A percentile compares a stretch with the other conserved stretches of the same genome.
These are phyloP conservation scores for Archivesica marissinica DNA, from an alignment of 1,140 invertebrate species.

Conservation along the genomic window DNA sequence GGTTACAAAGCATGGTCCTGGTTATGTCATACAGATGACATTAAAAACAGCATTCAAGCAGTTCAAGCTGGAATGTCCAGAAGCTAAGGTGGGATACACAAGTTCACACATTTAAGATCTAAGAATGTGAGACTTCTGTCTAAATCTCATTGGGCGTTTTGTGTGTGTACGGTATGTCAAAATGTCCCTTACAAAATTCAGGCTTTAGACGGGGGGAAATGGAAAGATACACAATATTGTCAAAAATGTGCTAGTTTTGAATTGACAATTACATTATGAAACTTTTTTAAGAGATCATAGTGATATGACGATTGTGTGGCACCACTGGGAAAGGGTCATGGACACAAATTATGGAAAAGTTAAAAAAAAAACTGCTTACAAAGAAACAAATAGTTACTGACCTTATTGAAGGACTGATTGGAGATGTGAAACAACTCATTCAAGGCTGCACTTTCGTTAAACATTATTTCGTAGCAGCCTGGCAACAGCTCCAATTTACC, in stretches of 20 bases:
- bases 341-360: conserved; percentile 35
- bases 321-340: conserved; percentile 34
- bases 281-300: neutral
- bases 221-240: conserved; percentile 30
- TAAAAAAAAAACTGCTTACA: conserved; percentile 21
- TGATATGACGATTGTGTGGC: conserved; percentile 32
- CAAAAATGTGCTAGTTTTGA: neutral
- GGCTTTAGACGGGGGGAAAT: conserved; percentile 7
- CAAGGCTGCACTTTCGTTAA: conserved; percentile 36
- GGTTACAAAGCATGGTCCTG: conserved; percentile 38
- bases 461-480: conserved; percentile 41
- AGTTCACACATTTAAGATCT: conserved; percentile 27
- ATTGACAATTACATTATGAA: neutral
- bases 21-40: conserved; percentile 39
- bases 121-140: conserved; percentile 16
- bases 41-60: conserved; percentile 17
- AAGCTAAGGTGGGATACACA: conserved; percentile 24
- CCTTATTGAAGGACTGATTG: conserved; percentile 37
- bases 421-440: neutral
- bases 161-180: conserved; percentile 35
- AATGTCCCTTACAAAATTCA: conserved; percentile 38
- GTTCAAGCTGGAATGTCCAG: conserved; percentile 33
- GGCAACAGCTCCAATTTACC: conserved; percentile 46
- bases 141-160: conserved; percentile 26
- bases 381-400: conserved; percentile 32